Percentiles rank a stretch among this genome's conserved stretches.
Evolutionary conservation across 2,113 vertebrate genomes (phyloP).

Genomic region (Sinocyclocheilus grahami): DNA sequence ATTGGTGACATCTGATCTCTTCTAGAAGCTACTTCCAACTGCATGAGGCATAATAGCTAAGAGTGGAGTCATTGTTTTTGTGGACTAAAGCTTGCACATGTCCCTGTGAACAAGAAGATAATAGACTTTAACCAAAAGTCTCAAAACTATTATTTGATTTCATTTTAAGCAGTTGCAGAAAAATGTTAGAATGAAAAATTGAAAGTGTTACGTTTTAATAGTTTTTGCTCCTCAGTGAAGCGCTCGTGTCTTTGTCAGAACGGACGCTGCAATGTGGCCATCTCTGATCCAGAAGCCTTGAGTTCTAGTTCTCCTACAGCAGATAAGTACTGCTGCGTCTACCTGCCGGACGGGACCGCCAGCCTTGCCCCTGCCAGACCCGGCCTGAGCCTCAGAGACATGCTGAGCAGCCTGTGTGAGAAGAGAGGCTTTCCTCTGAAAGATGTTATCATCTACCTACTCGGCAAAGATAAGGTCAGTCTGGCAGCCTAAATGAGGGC

Average conservation of each 20-base stretch:
- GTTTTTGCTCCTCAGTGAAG: too few species aligned
- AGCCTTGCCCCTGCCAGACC: constrained; percentile 75
- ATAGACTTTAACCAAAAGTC: too few species aligned
- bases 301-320: constrained; percentile 47
- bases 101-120: too few species aligned
- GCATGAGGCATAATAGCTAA: too few species aligned
- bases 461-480: constrained; percentile 82
- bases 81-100: too few species aligned
- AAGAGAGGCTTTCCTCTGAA: constrained; percentile 81
- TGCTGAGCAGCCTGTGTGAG: constrained; percentile 82
- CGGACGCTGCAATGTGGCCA: constrained; percentile 72
- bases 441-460: constrained; percentile 80
- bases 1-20: too few species aligned
- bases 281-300: constrained; percentile 66
- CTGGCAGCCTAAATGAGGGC: background rate
- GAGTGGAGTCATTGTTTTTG: too few species aligned
- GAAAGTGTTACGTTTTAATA: too few species aligned
- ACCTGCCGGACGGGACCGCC: constrained; percentile 82
- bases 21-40: too few species aligned
- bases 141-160: too few species aligned
- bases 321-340: constrained; percentile 85
- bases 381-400: constrained; percentile 75
- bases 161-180: too few species aligned
- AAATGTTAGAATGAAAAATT: too few species aligned
- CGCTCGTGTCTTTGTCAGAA: constrained; percentile 31